A percentile compares a stretch with the other conserved stretches of the same genome.
phyloP scores from a whole-genome alignment of 2,888 invertebrate genomes.

The Caenorhabditis japonica region DNA sequence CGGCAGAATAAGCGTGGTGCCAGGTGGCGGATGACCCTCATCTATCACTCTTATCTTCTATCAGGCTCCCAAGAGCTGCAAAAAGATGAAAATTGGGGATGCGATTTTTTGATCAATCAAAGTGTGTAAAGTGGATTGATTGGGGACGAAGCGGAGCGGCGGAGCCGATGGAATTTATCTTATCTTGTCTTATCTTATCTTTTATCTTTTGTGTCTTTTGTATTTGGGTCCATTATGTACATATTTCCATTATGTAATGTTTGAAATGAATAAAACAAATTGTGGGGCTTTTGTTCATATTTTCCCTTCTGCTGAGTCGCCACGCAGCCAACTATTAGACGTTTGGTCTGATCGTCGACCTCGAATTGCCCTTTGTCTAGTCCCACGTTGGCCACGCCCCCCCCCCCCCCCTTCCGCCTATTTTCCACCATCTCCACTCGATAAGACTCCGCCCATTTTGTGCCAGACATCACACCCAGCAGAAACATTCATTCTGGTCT shows the following conservation, averaged over 20 bases:
- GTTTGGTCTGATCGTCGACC: no score
- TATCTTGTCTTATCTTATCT: background rate
- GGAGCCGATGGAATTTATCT: background rate
- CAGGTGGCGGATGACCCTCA: slow-evolving; percentile 33
- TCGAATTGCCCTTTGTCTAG: slow-evolving; percentile 23
- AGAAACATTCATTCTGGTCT: background rate
- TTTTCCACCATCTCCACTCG: background rate
- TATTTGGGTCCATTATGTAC: no score
- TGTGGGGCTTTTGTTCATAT: no score
- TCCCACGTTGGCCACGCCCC: background rate
- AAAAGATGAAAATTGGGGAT: slow-evolving; percentile 2
- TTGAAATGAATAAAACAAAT: no score
- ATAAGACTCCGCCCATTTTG: slow-evolving; percentile 5
- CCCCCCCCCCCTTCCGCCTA: slow-evolving; percentile 13
- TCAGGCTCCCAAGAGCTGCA: background rate
- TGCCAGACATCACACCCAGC: slow-evolving; percentile 1
- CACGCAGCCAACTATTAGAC: background rate
- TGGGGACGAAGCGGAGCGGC: no score
- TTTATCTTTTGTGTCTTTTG: background rate
- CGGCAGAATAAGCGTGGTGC: slow-evolving; percentile 17
- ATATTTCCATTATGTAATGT: no score
- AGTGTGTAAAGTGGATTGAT: slow-evolving; percentile 5
- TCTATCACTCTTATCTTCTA: slow-evolving; percentile 12
- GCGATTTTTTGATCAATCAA: slow-evolving; percentile 7
- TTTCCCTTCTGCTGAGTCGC: no score